Evolutionary conservation across 2,113 vertebrate genomes (phyloP), one percentile per base, ranked within the genome.

Genomic region (Lepus timidus): DNA sequence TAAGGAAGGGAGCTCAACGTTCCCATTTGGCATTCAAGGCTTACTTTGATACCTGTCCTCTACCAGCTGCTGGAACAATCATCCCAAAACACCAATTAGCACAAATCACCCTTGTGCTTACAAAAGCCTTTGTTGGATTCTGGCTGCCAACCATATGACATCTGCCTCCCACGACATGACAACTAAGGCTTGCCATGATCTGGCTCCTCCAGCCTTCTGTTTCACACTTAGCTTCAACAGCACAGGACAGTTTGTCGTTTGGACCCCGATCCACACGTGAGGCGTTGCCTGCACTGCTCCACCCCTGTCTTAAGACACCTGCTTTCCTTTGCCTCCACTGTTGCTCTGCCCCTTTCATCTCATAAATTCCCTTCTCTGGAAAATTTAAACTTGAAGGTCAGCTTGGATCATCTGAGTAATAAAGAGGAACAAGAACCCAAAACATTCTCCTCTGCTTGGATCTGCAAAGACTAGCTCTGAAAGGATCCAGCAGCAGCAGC

Each of bases 401-500:
- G 31, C 17, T 92, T 61, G 64, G 39, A 58, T 73, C 6, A 76
- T n/a, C 29, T 71, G 55, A 80, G 61, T 62, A 68, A 64, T 65
- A 64, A 82, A 58, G 70, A 68, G 62, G 62, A 74, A 20, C 58
- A 86, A 39, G 67, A 65, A 19, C n/a, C 64, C 17, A 9, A 64
- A 87, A 31, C 4, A 62, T 11, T 13, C 4, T 29, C 65, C 10
- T 29, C 6, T 61, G 29, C 65, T 65, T 71, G 39, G 16, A 39
- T 74, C n/a, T 95, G 4, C n/a, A 31, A 0, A 64, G 51, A 31
- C 27, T 3, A 6, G 58, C 39, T 74, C 75, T 58, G 29, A 33
- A 93, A 93, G 52, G 14, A 68, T 31, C 70, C 44, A 29, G 83
- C 88, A 88, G 36, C 76, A 91, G 84, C n/a, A 55, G 9, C 55